Percentiles rank a stretch among this genome's conserved stretches.
Conservation (phyloP, 2,113 vertebrate species). For the Archilochus colubris region DNA sequence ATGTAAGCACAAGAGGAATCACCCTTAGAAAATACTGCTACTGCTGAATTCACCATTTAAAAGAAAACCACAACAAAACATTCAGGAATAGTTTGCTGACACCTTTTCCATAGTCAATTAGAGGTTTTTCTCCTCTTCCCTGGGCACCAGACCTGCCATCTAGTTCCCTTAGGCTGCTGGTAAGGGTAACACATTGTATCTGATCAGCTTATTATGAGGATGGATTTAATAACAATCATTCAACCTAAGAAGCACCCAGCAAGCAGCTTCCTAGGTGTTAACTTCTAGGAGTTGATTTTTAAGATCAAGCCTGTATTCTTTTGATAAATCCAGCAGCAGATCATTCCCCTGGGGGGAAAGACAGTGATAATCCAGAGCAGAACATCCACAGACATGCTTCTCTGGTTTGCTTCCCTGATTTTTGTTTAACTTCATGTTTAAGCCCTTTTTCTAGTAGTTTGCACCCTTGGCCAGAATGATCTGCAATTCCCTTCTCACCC, state of each 20-base stretch:
- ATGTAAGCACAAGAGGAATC: not conserved
- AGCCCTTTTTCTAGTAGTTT: not conserved
- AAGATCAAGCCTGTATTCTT: not conserved
- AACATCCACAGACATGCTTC: rapidly evolving
- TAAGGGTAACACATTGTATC: not conserved
- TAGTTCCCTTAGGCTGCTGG: rapidly evolving
- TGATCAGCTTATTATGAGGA: not conserved
- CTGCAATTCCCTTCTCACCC: rapidly evolving
- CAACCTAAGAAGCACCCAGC: not conserved
- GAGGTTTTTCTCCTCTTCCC: not conserved
- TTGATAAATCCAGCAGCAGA: not conserved
- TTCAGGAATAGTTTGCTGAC: not conserved
- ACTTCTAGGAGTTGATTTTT: not conserved
- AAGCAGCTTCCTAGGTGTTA: not conserved
- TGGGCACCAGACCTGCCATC: not conserved
- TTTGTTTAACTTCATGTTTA: not conserved
- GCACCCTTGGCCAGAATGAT: not conserved
- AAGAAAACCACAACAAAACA: too few species aligned
- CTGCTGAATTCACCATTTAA: too few species aligned
- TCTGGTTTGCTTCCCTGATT: not conserved
- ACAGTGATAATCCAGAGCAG: not conserved
- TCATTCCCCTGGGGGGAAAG: not conserved
- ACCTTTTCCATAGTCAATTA: rapidly evolving
- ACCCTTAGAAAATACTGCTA: not conserved
- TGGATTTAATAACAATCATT: not conserved